Evolutionary conservation across 2,113 vertebrate genomes (phyloP), one percentile per base, ranked within the genome.

Genomic region (Psilopogon haemacephalus): DNA sequence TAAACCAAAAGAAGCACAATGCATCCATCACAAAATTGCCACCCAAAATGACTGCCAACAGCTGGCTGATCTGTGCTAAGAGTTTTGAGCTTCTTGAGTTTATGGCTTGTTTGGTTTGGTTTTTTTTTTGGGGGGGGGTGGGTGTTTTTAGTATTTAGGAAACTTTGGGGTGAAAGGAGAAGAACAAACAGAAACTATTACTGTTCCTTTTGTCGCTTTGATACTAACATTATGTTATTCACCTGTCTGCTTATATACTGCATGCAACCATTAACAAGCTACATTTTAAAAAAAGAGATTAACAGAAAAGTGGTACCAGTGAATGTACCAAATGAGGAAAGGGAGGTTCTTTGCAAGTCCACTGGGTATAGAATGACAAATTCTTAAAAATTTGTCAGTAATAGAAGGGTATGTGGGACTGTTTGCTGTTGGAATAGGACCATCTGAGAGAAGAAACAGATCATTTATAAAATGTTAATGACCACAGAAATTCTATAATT

Each of bases 401-500:
- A 73, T 0, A 65, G 70, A 18, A 54, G 9, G 54, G 20, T 89
- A 87, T 46, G 12, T 2, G 5, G 87, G 78, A 79, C 33, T 83
- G 80, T 79, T 50, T 92, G 63, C 82, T 89, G 68, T 64, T 94
- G 75, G 55, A 88, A 77, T 52, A 46, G 37, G 37, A 79, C 19
- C 46, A 91, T 42, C 46, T 67, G 44, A 70, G 89, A 90, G 74
- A 79, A 94, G 78, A 95, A 94, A 80, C 24, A 73, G 35, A 79
- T 76, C 0, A 91, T 89, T 93, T 94, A 76, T 77, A 88, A 93
- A 96, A 94, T 89, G 89, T 85, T 88, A 94, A 93, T n/a, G 56
- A 94, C 75, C 91, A 85, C 64, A 89, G 78, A 91, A 91, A 88
- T 88, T 58, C 75, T 85, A 30, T 88, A 83, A 93, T 94, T 95